These are phyloP conservation scores for Drosophila subpulchrella DNA, from an alignment of 1,140 invertebrate species.

Conservation along the genomic window DNA sequence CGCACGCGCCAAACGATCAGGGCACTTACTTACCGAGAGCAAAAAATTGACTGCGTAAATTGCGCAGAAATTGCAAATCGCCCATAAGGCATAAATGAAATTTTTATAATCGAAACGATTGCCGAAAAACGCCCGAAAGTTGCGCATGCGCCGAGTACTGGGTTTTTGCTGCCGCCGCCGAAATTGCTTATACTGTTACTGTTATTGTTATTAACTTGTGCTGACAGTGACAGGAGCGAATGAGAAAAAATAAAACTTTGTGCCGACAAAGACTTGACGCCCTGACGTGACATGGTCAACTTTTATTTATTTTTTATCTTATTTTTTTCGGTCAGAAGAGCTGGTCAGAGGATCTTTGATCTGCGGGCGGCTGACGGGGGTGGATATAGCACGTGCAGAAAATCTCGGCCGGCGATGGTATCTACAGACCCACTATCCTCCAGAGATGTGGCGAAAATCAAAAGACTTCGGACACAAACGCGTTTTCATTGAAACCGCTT, in stretches of 20 bases:
- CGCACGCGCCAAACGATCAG: conserved; percentile 67
- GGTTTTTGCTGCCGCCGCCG: conserved; percentile 16
- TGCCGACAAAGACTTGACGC: conserved; percentile 56
- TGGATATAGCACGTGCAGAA: conserved; percentile 33
- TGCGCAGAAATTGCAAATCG: conserved; percentile 79
- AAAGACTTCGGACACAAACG: conserved; percentile 77
- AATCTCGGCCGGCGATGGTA: conserved; percentile 48
- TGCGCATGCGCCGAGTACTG: conserved; percentile 33
- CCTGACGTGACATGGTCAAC: conserved; percentile 62
- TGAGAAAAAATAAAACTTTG: not conserved
- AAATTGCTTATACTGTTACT: conserved; percentile 67
- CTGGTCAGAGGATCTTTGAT: conserved; percentile 63
- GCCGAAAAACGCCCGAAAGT: conserved; percentile 35
- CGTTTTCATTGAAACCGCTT: conserved; percentile 64
- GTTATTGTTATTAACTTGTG: conserved; percentile 74
- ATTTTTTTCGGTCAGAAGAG: conserved; percentile 26
- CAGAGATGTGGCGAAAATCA: conserved; percentile 52
- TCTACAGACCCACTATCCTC: conserved; percentile 36
- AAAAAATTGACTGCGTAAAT: conserved; percentile 50
- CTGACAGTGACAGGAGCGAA: conserved; percentile 55
- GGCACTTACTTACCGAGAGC: conserved; percentile 52
- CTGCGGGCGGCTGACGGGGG: conserved; percentile 40
- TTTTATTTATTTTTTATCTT: conserved; percentile 8
- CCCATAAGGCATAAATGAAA: conserved; percentile 80
- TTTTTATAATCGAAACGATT: conserved; percentile 77